Evolutionary conservation across 2,888 invertebrate species (phyloP), one percentile per base, ranked within the genome.

Genomic region (Beris chalybata): DNA sequence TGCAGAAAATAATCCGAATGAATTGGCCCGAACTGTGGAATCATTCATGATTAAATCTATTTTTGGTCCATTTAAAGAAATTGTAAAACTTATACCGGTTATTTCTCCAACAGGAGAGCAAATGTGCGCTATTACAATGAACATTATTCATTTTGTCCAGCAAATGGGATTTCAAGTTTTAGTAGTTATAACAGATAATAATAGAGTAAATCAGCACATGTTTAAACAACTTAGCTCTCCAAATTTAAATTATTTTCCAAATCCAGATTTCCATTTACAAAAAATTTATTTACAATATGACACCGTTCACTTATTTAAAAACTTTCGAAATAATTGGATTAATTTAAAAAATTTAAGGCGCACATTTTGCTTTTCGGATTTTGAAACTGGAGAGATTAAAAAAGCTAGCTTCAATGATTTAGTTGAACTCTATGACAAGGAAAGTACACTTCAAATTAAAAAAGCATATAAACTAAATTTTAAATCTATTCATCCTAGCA

Each of bases 61-160:
- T 11, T 47, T 47, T 47, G 47, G 47, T 11, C 5, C 47, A 5
- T 47, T 47, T 47, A 47, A 47, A 47, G 47, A 47, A 47, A 47
- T 47, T 13, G 47, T 47, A 47, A 47, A 47, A 47, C 15, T 47
- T 13, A 15, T 47, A n/a, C 47, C 47, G 11, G 47, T 47, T 13
- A 12, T 15, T 11, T 15, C 13, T 5, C 15, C 13, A 13, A 47
- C 47, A 3, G 47, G 47, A 5, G 5, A 12, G 6, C 11, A 47
- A 5, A 5, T 47, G 12, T 47, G 5, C 47, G 11, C n/a, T 5
- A 13, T 13, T 47, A 47, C 47, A n/a, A 5, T 13, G 15, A n/a
- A 47, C 5, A 47, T 47, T 9, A 47, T 47, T 12, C 5, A 47
- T 11, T 47, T 47, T 12, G 47, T 47, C 5, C 47, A 47, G 15